These are phyloP conservation scores for Coenonympha glycerion DNA, from an alignment of 2,888 invertebrate species.

Conservation along the genomic window DNA sequence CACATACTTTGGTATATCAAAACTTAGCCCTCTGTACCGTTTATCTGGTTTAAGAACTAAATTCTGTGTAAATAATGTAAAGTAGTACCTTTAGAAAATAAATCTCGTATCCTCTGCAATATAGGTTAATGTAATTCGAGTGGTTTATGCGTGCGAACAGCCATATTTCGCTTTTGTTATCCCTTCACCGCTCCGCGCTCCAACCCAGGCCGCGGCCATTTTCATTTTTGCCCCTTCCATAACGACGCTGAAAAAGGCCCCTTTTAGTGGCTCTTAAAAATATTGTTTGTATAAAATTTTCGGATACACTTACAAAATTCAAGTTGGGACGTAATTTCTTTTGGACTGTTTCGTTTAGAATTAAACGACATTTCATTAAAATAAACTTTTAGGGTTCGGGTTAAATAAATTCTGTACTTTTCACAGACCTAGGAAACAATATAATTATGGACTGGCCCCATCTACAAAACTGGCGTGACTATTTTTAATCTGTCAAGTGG, in stretches of 20 bases:
- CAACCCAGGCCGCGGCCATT: conserved; percentile 21
- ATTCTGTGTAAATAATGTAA: neutral
- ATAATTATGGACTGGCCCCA: too few relatives aligned
- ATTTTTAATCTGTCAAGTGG: too few relatives aligned
- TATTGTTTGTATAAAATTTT: neutral
- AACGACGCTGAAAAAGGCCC: conserved; percentile 9
- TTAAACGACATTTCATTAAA: too few relatives aligned
- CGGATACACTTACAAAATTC: too few relatives aligned
- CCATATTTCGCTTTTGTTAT: conserved; percentile 27
- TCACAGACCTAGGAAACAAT: too few relatives aligned
- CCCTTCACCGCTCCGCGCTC: conserved; percentile 15
- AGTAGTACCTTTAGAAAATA: conserved; percentile 16
- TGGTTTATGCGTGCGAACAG: conserved; percentile 18
- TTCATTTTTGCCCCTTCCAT: conserved; percentile 21
- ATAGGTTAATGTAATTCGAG: conserved; percentile 29
- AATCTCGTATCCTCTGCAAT: conserved; percentile 21
- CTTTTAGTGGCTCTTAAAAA: conserved; percentile 1
- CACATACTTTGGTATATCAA: too few relatives aligned
- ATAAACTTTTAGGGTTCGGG: too few relatives aligned
- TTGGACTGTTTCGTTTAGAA: too few relatives aligned
- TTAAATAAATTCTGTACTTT: too few relatives aligned
- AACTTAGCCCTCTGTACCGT: neutral
- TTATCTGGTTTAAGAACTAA: neutral
- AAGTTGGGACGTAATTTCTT: too few relatives aligned
- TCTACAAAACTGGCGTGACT: too few relatives aligned